phyloP scores from a whole-genome alignment of 2,113 vertebrate genomes.

The Copsychus sechellarum region DNA sequence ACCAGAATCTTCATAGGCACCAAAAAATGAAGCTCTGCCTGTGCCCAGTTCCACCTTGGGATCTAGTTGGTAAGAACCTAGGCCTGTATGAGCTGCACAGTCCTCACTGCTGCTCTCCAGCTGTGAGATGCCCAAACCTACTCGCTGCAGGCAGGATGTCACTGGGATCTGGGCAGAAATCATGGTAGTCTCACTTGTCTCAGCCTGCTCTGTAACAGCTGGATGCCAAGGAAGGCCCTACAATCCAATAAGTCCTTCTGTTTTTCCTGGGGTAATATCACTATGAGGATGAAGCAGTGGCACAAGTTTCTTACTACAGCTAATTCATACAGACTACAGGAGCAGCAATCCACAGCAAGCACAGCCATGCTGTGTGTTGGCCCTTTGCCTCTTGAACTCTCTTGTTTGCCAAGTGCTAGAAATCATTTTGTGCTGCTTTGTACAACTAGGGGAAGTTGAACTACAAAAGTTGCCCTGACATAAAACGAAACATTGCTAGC shows the following conservation, averaged over 20 bases:
- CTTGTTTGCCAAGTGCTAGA: not conserved
- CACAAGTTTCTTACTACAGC: not conserved
- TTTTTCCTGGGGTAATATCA: not conserved
- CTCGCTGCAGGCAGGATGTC: not conserved
- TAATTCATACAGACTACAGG: not conserved
- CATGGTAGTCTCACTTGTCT: not conserved
- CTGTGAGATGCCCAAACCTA: not conserved
- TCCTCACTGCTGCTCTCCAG: not conserved
- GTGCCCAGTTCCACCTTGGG: not conserved
- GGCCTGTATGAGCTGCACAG: not conserved
- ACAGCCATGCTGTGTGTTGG: not conserved
- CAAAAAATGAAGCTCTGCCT: not conserved
- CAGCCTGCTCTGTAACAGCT: not conserved
- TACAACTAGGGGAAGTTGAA: not conserved
- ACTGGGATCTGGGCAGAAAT: not conserved
- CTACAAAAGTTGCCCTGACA: not conserved
- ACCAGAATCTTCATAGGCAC: not conserved
- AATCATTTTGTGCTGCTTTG: not conserved
- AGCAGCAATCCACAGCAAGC: not conserved
- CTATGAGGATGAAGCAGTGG: not conserved
- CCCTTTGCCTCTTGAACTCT: not conserved
- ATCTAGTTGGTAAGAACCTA: not conserved
- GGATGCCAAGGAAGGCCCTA: not conserved
- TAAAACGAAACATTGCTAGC: not conserved
- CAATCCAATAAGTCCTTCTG: rapidly evolving